Evolutionary conservation across 2,113 vertebrate genomes (phyloP), one percentile per base, ranked within the genome.

Genomic region (Leucopsar rothschildi): DNA sequence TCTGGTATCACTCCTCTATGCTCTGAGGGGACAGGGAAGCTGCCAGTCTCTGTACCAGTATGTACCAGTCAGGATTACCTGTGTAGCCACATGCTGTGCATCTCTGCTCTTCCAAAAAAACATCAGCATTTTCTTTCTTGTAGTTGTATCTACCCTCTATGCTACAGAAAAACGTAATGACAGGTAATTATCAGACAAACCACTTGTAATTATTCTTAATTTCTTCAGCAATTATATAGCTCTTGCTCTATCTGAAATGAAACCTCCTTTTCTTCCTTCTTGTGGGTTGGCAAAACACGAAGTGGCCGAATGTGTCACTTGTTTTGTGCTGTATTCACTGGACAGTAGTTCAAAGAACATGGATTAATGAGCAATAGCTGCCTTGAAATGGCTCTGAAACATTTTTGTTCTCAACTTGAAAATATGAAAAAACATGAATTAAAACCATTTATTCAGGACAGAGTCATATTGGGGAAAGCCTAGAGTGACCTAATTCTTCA

Each of bases 171-270:
- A 69, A 17, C 0, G 1, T 65, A 90, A 95, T 86, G 88, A 42
- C 80, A 86, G 63, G 82, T 94, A 93, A 80, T 73, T 92, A 93
- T 68, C 61, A 75, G 77, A 82, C 94, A 92, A 88, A 95, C 92
- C 69, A 53, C 70, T 92, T 72, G 37, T 72, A 94, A 92, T 93
- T 82, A 93, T 82, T 95, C 82, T 84, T 92, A 75, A 57, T 66
- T 77, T 93, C 56, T 89, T 49, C 47, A 89, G 92, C 47, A 68
- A 56, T 88, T 88, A 70, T 18, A 25, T 19, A 87, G 61, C 35
- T 87, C 65, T 89, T 79, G 65, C 86, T 90, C 45, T 92, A 71
- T 96, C 81, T 89, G 66, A 73, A 96, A 87, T 56, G 73, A 86
- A 94, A 29, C 49, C 69, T 71, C 33, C 68, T 95, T 85, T 68